Evolutionary conservation across 1,140 invertebrate species (phyloP).

Genomic region (Glossosoma conforme): DNA sequence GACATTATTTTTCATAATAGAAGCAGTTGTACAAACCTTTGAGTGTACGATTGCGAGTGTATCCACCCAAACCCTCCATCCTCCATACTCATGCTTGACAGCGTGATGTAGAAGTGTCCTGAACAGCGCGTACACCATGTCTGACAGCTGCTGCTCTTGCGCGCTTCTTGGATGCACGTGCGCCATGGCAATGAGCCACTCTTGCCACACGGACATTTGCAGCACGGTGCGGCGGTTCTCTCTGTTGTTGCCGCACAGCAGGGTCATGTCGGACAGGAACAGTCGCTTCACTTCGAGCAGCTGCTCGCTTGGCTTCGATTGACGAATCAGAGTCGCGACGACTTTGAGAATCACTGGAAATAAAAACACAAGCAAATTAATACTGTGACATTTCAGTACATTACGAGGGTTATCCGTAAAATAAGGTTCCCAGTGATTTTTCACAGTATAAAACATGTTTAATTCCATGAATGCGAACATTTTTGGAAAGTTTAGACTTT

Average conservation of each 20-base stretch:
- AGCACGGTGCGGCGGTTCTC: slow-evolving; percentile 95
- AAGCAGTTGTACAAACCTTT: no score
- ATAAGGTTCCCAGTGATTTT: no score
- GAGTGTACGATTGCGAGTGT: slow-evolving; percentile 99
- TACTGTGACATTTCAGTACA: no score
- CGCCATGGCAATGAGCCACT: slow-evolving; percentile 98
- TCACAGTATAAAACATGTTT: no score
- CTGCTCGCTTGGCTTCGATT: slow-evolving; percentile 90
- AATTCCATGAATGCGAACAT: no score
- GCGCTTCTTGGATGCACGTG: slow-evolving; percentile 95
- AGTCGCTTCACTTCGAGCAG: slow-evolving; percentile 92
- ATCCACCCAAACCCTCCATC: slow-evolving; percentile 99
- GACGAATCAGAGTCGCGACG: slow-evolving; percentile 91
- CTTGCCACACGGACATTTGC: slow-evolving; percentile 99
- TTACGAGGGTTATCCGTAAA: no score
- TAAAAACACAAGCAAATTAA: slow-evolving; percentile 13
- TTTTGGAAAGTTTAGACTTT: no score
- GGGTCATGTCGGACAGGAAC: slow-evolving; percentile 95
- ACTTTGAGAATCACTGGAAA: slow-evolving; percentile 95
- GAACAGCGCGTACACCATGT: slow-evolving; percentile 98
- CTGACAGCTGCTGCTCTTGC: slow-evolving; percentile 94
- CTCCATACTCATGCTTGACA: slow-evolving; percentile 99
- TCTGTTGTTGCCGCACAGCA: slow-evolving; percentile 93
- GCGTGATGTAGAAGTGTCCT: slow-evolving; percentile 95
- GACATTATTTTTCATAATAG: no score